A percentile compares a stretch with the other conserved stretches of the same genome.
Conservation (phyloP, 2,797 vertebrate genomes). For the Amblyraja radiata region DNA sequence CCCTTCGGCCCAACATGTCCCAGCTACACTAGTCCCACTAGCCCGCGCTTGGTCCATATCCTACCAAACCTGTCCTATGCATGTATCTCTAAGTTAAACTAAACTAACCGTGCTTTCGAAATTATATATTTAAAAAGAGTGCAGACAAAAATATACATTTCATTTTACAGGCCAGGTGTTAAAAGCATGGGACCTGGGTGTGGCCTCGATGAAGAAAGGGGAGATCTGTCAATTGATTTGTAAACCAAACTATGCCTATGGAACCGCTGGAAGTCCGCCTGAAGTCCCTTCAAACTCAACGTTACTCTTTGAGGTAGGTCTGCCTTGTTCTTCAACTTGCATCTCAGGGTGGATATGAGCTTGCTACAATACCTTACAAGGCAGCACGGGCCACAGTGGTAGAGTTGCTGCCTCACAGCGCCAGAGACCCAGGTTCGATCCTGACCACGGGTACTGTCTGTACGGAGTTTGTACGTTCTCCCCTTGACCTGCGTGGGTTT, state of each 20-base stretch:
- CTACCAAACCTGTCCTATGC: too few relatives aligned
- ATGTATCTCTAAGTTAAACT: too few relatives aligned
- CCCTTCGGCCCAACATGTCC: too few relatives aligned
- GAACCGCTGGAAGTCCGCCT: constrained; percentile 72
- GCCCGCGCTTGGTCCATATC: too few relatives aligned
- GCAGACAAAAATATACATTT: constrained; percentile 38
- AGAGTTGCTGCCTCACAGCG: too few relatives aligned
- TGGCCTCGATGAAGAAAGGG: constrained; percentile 84
- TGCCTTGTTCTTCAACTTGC: constrained; percentile 2
- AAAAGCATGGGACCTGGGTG: constrained; percentile 85
- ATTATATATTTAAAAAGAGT: background rate
- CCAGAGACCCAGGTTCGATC: too few relatives aligned
- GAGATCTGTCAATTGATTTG: constrained; percentile 82
- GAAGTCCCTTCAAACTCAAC: constrained; percentile 82
- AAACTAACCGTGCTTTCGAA: too few relatives aligned
- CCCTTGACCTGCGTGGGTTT: too few relatives aligned
- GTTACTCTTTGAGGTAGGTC: constrained; percentile 83
- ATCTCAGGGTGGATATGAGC: constrained; percentile 3
- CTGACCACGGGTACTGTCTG: too few relatives aligned
- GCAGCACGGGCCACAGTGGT: too few relatives aligned
- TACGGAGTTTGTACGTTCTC: too few relatives aligned
- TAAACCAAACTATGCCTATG: constrained; percentile 82
- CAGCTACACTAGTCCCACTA: too few relatives aligned
- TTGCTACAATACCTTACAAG: background rate
- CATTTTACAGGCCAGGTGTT: constrained; percentile 78